Conservation (phyloP, 2,888 invertebrate genomes). For the Synanthedon formicaeformis region DNA sequence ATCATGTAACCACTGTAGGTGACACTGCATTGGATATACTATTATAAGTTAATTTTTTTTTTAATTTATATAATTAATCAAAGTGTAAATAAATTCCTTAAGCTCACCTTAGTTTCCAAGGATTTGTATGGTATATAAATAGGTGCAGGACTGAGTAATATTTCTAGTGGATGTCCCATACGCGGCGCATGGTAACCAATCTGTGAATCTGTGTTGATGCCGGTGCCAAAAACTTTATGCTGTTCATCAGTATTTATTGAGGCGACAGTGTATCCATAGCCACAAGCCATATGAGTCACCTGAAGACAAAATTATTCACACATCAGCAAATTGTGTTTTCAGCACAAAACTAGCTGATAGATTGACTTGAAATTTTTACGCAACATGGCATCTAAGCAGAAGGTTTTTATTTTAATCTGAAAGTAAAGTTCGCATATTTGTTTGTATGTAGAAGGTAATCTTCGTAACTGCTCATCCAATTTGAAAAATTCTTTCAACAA, state of each 20-base stretch:
- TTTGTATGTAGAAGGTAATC: no score
- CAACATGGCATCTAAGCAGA: no score
- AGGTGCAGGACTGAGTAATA: conserved; percentile 78
- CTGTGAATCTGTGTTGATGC: conserved; percentile 93
- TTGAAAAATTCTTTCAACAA: no score
- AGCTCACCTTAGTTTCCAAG: conserved; percentile 59
- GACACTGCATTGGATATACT: not conserved
- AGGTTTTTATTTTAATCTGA: no score
- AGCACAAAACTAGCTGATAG: no score
- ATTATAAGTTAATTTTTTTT: not conserved
- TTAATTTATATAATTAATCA: not conserved
- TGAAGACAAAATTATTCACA: conserved; percentile 21
- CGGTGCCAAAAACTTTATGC: conserved; percentile 85
- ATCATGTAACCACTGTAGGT: not conserved
- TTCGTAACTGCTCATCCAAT: no score
- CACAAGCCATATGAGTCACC: conserved; percentile 80
- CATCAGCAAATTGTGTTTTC: no score
- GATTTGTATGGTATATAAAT: conserved; percentile 76
- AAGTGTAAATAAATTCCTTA: not conserved
- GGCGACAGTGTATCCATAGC: conserved; percentile 90
- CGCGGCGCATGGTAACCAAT: conserved; percentile 79
- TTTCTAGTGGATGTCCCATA: conserved; percentile 73
- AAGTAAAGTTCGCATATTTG: no score
- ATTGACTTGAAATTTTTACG: no score
- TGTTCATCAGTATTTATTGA: conserved; percentile 75